Conservation (phyloP, 2,888 invertebrate species). For the Parnassius mnemosyne region DNA sequence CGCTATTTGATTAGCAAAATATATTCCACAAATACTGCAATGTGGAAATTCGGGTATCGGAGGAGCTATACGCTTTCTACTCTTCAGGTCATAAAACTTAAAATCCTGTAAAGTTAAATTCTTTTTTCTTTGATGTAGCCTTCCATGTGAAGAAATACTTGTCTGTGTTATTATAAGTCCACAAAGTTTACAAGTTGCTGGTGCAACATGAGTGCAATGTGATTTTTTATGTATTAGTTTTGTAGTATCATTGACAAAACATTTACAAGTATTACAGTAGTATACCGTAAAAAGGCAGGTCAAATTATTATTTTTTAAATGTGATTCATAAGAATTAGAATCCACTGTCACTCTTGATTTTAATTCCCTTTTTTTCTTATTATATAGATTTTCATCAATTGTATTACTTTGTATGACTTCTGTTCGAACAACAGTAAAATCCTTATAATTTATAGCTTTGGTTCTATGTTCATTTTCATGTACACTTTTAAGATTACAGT, state of each 20-base stretch:
- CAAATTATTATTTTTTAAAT: slow-evolving; percentile 2
- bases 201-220: slow-evolving; percentile 43
- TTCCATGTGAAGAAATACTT: slow-evolving; percentile 42
- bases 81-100: slow-evolving; percentile 51
- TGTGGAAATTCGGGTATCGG: slow-evolving; percentile 56
- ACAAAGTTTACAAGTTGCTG: slow-evolving; percentile 50
- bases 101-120: slow-evolving; percentile 41
- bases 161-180: slow-evolving; percentile 51
- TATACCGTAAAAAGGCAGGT: slow-evolving; percentile 32
- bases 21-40: slow-evolving; percentile 50
- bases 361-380: slow-evolving; percentile 8
- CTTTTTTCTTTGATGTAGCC: slow-evolving; percentile 40
- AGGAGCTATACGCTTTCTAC: slow-evolving; percentile 44
- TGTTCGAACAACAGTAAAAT: slow-evolving; percentile 42
- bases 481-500: slow-evolving; percentile 35
- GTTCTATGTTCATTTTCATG: slow-evolving; percentile 41
- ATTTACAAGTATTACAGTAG: slow-evolving; percentile 54
- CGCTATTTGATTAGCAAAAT: slow-evolving; percentile 47
- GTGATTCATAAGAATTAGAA: not conserved
- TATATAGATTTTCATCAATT: not conserved
- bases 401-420: slow-evolving; percentile 29
- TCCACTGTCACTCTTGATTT: not conserved
- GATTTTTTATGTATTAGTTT: slow-evolving; percentile 29
- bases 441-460: slow-evolving; percentile 30
- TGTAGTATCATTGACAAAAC: slow-evolving; percentile 39